These are phyloP conservation scores for Macrosoma leucophasiata DNA, from an alignment of 2,888 invertebrate species.

Conservation along the genomic window DNA sequence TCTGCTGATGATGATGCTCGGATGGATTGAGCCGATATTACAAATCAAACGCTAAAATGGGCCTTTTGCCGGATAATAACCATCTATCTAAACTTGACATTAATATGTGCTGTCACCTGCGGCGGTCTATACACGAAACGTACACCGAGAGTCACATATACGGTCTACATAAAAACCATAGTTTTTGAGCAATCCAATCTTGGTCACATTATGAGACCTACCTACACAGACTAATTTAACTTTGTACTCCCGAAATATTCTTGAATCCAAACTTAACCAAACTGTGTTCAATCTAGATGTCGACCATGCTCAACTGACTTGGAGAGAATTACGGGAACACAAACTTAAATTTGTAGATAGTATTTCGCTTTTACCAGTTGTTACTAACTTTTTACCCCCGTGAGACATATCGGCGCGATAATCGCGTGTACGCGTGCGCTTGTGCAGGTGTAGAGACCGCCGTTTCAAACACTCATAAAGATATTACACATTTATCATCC, in stretches of 20 bases:
- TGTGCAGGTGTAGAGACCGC: constrained; percentile 23
- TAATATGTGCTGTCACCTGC: constrained; percentile 55
- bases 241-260: too few relatives aligned
- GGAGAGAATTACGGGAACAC: too few relatives aligned
- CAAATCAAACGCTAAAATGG: constrained; percentile 63
- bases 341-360: too few relatives aligned
- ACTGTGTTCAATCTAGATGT: too few relatives aligned
- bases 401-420: too few relatives aligned
- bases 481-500: constrained; percentile 61
- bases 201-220: too few relatives aligned
- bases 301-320: too few relatives aligned
- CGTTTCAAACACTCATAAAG: constrained; percentile 53
- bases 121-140: constrained; percentile 21
- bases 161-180: background rate
- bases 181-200: background rate
- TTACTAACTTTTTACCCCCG: too few relatives aligned
- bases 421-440: constrained; percentile 7
- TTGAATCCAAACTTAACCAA: too few relatives aligned
- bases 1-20: constrained; percentile 45
- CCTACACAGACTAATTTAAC: too few relatives aligned
- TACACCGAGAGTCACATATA: too few relatives aligned
- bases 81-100: constrained; percentile 60
- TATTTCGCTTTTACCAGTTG: too few relatives aligned
- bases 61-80: constrained; percentile 62
- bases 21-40: constrained; percentile 50